These are phyloP conservation scores for Arizona elegans DNA, from an alignment of 2,113 vertebrate genomes.

Conservation along the genomic window DNA sequence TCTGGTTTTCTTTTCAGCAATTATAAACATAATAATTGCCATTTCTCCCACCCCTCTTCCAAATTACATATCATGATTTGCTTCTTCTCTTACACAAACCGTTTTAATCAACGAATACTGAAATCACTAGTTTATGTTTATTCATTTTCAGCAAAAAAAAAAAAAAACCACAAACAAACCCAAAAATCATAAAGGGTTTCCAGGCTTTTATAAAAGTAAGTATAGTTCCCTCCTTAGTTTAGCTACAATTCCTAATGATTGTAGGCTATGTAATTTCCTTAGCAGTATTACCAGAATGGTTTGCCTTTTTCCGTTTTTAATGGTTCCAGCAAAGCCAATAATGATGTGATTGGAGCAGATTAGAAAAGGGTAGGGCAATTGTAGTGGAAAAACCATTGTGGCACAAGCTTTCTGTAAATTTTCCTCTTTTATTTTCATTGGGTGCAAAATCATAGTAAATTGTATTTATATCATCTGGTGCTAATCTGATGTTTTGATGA, in stretches of 20 bases:
- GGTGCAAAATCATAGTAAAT: background rate
- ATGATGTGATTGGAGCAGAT: too few relatives aligned
- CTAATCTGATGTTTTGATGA: background rate
- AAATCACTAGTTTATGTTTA: background rate
- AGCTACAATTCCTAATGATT: background rate
- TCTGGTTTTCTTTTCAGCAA: background rate
- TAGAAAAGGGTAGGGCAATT: background rate
- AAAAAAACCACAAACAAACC: too few relatives aligned
- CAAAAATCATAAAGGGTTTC: background rate
- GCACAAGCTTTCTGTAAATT: background rate
- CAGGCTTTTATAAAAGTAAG: background rate
- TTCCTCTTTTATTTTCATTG: background rate
- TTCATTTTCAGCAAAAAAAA: background rate
- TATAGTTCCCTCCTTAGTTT: background rate
- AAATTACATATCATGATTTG: background rate
- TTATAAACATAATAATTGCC: background rate
- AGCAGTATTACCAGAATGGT: background rate
- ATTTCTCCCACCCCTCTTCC: background rate
- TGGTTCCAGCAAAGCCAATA: background rate
- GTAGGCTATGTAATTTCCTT: background rate
- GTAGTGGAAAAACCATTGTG: background rate
- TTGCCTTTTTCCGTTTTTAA: background rate
- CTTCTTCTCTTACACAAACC: background rate
- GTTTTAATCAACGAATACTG: background rate
- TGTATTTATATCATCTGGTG: background rate